Percentiles rank a stretch among this genome's conserved stretches.
These are phyloP conservation scores for Epinephelus coioides DNA, from an alignment of 2,797 vertebrate genomes.

Conservation along the genomic window DNA sequence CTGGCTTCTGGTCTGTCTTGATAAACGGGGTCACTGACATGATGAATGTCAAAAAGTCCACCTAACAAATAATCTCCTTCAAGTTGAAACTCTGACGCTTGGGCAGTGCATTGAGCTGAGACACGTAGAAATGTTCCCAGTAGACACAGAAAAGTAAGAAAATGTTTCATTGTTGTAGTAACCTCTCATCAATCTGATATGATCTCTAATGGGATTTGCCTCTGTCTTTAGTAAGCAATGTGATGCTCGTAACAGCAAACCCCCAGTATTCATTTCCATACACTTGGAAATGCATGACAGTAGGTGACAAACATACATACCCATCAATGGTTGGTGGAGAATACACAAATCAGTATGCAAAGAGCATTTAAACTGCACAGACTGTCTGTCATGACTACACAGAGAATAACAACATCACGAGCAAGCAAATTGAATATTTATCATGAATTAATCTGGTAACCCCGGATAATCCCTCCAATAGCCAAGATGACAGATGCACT, in stretches of 20 bases:
- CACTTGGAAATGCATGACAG: neutral
- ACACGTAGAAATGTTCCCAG: constrained; percentile 36
- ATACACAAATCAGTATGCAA: constrained; percentile 67
- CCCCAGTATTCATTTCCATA: constrained; percentile 47
- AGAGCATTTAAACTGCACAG: constrained; percentile 9
- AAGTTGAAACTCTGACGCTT: constrained; percentile 73
- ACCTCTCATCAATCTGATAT: neutral
- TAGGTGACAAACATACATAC: constrained; percentile 5
- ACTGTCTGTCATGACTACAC: neutral
- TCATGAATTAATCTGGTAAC: neutral
- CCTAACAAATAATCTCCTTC: constrained; percentile 81
- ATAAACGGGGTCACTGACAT: neutral
- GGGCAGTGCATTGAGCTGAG: constrained; percentile 6
- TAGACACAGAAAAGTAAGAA: constrained; percentile 49
- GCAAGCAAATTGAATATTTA: neutral
- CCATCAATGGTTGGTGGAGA: constrained; percentile 13
- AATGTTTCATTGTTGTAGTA: constrained; percentile 56
- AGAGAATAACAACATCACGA: neutral
- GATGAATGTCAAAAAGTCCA: constrained; percentile 83
- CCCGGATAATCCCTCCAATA: neutral
- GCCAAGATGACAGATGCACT: neutral
- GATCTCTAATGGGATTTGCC: neutral
- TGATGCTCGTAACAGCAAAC: neutral
- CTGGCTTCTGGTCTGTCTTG: constrained; percentile 61
- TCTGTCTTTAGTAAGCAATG: constrained; percentile 16